These are phyloP conservation scores for Helobdella robusta DNA, from an alignment of 2,888 invertebrate genomes.

Conservation along the genomic window DNA sequence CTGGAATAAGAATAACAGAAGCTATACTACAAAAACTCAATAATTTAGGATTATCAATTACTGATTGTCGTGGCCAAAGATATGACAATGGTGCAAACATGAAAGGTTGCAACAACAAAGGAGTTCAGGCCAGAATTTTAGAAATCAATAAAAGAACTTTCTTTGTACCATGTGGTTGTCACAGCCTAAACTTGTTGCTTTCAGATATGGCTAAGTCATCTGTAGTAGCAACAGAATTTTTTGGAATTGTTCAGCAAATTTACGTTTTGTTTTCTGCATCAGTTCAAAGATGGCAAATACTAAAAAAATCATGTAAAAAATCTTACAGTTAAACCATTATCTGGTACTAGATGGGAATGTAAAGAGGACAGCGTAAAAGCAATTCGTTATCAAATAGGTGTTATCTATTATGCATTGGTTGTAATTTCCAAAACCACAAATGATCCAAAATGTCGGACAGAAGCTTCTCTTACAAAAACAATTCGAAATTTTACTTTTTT, in stretches of 20 bases:
- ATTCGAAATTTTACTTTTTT: background rate
- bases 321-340: conserved; percentile 2
- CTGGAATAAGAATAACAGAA: background rate
- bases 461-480: conserved; percentile 2
- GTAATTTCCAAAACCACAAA: background rate
- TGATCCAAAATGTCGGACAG: background rate
- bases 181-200: conserved; percentile 3
- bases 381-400: conserved; percentile 3
- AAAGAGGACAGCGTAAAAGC: background rate
- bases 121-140: conserved; percentile 3
- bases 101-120: conserved; percentile 3
- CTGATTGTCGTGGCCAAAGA: conserved; percentile 4
- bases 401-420: background rate
- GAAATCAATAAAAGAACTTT: conserved; percentile 2
- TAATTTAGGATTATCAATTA: background rate
- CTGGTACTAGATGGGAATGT: conserved; percentile 3
- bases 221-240: background rate
- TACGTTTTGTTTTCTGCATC: background rate
- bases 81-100: conserved; percentile 3
- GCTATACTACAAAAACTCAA: conserved; percentile 2
- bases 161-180: conserved; percentile 1
- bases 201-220: background rate
- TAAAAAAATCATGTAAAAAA: too few species aligned
- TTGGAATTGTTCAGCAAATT: background rate
- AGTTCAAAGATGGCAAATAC: conserved; percentile 3